A percentile compares a stretch with the other conserved stretches of the same genome.
phyloP scores from a whole-genome alignment of 2,797 vertebrate species.

The Lepilemur ruficaudatus region DNA sequence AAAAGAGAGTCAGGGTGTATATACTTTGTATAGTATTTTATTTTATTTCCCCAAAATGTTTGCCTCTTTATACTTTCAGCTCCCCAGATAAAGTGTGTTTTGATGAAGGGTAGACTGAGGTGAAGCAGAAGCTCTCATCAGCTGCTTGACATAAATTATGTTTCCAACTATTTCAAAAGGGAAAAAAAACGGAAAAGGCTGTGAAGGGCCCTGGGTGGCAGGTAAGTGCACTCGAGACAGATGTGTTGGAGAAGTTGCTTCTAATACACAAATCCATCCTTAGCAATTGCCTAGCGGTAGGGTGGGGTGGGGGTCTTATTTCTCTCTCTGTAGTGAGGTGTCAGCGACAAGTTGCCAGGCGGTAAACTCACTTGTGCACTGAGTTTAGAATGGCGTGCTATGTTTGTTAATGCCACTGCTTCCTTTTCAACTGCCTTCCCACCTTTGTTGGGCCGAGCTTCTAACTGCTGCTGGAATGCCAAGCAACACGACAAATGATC shows the following conservation, averaged over 20 bases:
- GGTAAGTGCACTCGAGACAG: conserved; percentile 39
- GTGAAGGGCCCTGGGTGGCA: conserved; percentile 16
- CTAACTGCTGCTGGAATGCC: background rate
- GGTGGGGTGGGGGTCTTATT: background rate
- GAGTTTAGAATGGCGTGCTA: conserved; percentile 27
- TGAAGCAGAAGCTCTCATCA: conserved; percentile 36
- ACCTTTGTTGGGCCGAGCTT: conserved; percentile 31
- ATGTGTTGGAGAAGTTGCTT: conserved; percentile 44
- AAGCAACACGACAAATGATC: conserved; percentile 21
- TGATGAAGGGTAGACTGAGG: conserved; percentile 29
- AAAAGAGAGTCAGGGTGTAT: background rate
- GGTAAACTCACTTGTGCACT: conserved; percentile 42
- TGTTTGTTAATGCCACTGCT: conserved; percentile 35
- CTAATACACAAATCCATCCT: conserved; percentile 21
- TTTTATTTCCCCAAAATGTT: background rate
- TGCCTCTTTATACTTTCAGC: background rate
- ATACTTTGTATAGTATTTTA: background rate
- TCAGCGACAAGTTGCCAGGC: background rate
- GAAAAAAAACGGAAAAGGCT: background rate
- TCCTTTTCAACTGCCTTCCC: conserved; percentile 36
- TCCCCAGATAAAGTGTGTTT: conserved; percentile 41
- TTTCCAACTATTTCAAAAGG: conserved; percentile 51
- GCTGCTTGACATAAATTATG: conserved; percentile 54
- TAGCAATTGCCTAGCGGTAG: background rate
- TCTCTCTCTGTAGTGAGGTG: background rate